Percentiles rank a stretch among this genome's conserved stretches.
phyloP scores from a whole-genome alignment of 2,888 invertebrate genomes.

The Netelia virgata region DNA sequence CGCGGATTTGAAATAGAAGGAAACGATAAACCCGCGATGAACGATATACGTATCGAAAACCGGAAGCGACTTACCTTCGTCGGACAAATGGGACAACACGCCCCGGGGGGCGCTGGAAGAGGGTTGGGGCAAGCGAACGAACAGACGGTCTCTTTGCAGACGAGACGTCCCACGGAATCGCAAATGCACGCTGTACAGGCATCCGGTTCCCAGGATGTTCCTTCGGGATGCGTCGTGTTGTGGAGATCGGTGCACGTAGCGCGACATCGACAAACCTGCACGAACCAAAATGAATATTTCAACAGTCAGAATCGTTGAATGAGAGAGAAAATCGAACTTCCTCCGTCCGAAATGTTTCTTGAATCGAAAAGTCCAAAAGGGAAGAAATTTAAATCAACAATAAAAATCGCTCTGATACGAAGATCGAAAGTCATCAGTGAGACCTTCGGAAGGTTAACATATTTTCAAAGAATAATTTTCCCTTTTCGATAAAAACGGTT shows the following conservation, averaged over 20 bases:
- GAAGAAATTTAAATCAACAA: too few relatives aligned
- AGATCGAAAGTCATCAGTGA: too few relatives aligned
- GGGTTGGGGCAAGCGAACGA: slow-evolving; percentile 80
- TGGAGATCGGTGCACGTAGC: slow-evolving; percentile 79
- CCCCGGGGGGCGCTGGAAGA: slow-evolving; percentile 77
- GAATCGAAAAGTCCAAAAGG: too few relatives aligned
- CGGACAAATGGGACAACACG: slow-evolving; percentile 81
- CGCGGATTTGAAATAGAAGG: neutral
- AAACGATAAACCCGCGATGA: neutral
- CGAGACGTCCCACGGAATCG: slow-evolving; percentile 78
- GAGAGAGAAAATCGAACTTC: neutral
- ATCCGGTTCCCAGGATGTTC: slow-evolving; percentile 79
- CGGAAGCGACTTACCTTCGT: slow-evolving; percentile 75
- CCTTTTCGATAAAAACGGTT: too few relatives aligned
- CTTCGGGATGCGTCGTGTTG: slow-evolving; percentile 80
- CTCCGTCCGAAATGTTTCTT: too few relatives aligned
- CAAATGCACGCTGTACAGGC: slow-evolving; percentile 80
- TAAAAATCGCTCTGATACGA: too few relatives aligned
- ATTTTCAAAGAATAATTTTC: too few relatives aligned
- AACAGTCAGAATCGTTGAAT: slow-evolving; percentile 18
- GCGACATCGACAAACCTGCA: slow-evolving; percentile 80
- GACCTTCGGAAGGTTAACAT: too few relatives aligned
- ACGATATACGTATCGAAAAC: neutral
- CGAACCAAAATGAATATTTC: slow-evolving; percentile 40
- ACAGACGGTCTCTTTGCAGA: slow-evolving; percentile 81